Base-by-base conservation (phyloP, 2,113 vertebrate genomes). In the Gallinago undulata region DNA sequence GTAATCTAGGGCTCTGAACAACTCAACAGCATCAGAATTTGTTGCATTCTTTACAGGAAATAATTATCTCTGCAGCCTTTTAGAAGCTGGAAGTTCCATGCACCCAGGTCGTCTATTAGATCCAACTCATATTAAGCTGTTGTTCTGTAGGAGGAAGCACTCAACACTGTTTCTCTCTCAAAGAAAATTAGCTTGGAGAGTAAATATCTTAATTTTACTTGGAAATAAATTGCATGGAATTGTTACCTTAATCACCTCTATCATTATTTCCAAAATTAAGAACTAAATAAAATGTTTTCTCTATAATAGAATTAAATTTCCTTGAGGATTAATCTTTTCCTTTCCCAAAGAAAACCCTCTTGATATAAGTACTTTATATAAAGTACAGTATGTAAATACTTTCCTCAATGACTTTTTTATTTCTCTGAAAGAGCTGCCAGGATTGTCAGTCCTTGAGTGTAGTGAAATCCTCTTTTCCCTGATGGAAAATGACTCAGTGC, bases 251-350 rank as follows among this genome's bases (percentile, higher is more conserved):
- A 93, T 93, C 94, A 91, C 31, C 28, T 45, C 21, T 89, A 41
- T 76, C 23, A 25, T 85, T 96, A 57, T 87, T 87, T 88, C 67
- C 19, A 69, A 91, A 96, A 91, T 62, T 67, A 83, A 76, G 57
- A 91, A 57, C 22, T 57, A 90, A 76, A 91, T 60, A 83, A 79
- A 96, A 70, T 72, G 12, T 85, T 95, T 94, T 90, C 53, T 87
- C 73, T 79, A 15, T 62, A 79, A 79, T 23, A 79, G 53, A 95
- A 80, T 94, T 83, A 66, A 47, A 74, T 87, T 87, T 95, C 45
- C 45, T 79, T 59, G 78, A 87, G 50, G 57, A 85, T 77, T 93
- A 91, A 66, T 94, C 35, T 91, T 82, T 79, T 85, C 75, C 11
- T 50, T 48, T 93, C 87, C 79, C 57, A 91, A 82, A 89, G 56